Conservation (phyloP, 2,888 invertebrate genomes). For the Conops quadrifasciatus region DNA sequence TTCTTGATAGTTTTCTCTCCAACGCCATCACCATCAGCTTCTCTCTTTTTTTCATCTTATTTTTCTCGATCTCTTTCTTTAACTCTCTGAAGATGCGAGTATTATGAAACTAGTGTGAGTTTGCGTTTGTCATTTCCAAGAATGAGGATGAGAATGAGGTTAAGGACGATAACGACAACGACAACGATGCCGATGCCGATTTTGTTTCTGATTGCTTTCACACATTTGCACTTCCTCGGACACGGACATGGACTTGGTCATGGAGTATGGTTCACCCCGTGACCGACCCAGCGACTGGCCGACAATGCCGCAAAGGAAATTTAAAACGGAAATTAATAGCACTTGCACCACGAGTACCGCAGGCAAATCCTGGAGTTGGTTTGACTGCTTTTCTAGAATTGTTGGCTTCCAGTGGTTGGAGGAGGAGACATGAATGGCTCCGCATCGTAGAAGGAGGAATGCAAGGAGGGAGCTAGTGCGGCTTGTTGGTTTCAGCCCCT, state of each 20-base stretch:
- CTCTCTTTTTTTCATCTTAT: background rate
- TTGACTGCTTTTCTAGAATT: conserved; percentile 30
- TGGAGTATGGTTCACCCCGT: too few species aligned
- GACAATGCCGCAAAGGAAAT: conserved; percentile 48
- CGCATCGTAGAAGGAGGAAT: too few species aligned
- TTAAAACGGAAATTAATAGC: conserved; percentile 57
- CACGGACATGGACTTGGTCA: too few species aligned
- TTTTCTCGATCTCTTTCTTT: background rate
- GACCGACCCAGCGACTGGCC: background rate
- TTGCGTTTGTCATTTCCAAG: conserved; percentile 2
- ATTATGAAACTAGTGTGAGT: background rate
- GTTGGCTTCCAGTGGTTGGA: background rate
- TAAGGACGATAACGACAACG: background rate
- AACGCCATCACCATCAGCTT: background rate
- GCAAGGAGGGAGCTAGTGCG: background rate
- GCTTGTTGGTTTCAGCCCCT: conserved; percentile 26
- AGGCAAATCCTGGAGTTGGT: conserved; percentile 35
- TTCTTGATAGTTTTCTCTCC: background rate
- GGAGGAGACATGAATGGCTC: background rate
- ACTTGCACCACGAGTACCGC: conserved; percentile 49
- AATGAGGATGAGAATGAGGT: background rate
- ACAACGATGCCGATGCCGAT: conserved; percentile 6
- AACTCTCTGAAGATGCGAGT: background rate
- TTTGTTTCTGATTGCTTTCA: conserved; percentile 11
- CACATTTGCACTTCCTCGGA: background rate